These are phyloP conservation scores for Sciurus carolinensis DNA, from an alignment of 2,797 vertebrate genomes.

Conservation along the genomic window DNA sequence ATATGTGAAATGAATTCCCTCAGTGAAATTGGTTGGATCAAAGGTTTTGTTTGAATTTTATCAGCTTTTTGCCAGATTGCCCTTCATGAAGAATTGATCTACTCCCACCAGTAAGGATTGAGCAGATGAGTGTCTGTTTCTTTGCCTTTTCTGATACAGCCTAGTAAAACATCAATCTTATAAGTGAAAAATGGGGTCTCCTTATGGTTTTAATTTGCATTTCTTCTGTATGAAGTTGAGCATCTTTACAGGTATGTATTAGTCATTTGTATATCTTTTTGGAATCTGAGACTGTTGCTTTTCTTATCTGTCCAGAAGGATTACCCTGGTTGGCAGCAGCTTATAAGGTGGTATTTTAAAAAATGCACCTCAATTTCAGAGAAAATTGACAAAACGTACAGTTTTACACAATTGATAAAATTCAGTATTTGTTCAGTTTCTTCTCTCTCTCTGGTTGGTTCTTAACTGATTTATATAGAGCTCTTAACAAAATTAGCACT, in stretches of 20 bases:
- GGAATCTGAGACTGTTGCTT: constrained; percentile 1
- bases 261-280: constrained; percentile 49
- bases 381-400: constrained; percentile 13
- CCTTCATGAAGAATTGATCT: constrained; percentile 13
- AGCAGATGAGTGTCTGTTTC: constrained; percentile 4
- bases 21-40: constrained; percentile 37
- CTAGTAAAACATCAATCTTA: not conserved
- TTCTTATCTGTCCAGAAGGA: not conserved
- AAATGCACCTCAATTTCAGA: constrained; percentile 41
- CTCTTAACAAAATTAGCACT: not conserved
- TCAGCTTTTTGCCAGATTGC: constrained; percentile 10
- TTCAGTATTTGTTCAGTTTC: not conserved
- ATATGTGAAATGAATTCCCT: constrained; percentile 38
- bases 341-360: constrained; percentile 53
- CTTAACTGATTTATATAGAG: not conserved
- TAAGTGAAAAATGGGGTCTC: constrained; percentile 45
- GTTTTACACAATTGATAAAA: not conserved
- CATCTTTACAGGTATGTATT: constrained; percentile 19
- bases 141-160: not conserved
- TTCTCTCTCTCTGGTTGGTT: not conserved
- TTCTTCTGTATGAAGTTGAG: constrained; percentile 62
- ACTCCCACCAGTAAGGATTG: not conserved
- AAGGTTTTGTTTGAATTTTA: constrained; percentile 26
- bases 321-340: constrained; percentile 11
- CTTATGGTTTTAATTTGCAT: constrained; percentile 49